Conservation (phyloP, 2,113 vertebrate genomes). For the Hipposideros armiger region DNA sequence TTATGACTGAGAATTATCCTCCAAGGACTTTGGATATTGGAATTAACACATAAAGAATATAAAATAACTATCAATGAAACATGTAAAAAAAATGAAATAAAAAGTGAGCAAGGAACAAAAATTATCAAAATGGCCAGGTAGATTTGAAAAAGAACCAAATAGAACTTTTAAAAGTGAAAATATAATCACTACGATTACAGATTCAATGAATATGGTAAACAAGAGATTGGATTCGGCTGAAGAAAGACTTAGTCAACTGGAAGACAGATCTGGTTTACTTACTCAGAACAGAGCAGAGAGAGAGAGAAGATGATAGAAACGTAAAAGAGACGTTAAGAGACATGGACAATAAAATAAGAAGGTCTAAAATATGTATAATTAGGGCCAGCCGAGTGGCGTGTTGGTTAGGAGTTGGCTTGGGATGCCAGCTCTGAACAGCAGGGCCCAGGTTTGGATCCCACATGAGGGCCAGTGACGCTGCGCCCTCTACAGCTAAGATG, state of each 20-base stretch:
- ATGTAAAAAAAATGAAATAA: not conserved
- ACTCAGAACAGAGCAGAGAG: not conserved
- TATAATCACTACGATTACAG: not conserved
- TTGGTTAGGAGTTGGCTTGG: too few species aligned
- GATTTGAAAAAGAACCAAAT: not conserved
- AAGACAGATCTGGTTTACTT: not conserved
- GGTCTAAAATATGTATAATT: not conserved
- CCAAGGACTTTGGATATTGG: not conserved
- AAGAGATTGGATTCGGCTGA: not conserved
- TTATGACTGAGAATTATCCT: not conserved
- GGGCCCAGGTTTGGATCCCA: too few species aligned
- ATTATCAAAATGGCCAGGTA: not conserved
- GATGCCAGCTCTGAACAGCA: too few species aligned
- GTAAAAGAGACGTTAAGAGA: not conserved
- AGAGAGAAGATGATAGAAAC: not conserved
- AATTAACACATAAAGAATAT: not conserved
- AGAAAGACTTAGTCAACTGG: not conserved
- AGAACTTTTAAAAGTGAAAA: slow-evolving; percentile 19
- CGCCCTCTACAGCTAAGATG: too few species aligned
- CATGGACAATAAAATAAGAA: not conserved
- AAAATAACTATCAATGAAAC: not conserved
- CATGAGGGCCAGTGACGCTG: too few species aligned
- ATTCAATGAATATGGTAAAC: not conserved
- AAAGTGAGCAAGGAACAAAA: slow-evolving; percentile 29
- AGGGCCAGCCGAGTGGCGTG: too few species aligned